These are phyloP conservation scores for Zaprionus kolodkinae DNA, from an alignment of 1,140 invertebrate genomes.

Conservation along the genomic window DNA sequence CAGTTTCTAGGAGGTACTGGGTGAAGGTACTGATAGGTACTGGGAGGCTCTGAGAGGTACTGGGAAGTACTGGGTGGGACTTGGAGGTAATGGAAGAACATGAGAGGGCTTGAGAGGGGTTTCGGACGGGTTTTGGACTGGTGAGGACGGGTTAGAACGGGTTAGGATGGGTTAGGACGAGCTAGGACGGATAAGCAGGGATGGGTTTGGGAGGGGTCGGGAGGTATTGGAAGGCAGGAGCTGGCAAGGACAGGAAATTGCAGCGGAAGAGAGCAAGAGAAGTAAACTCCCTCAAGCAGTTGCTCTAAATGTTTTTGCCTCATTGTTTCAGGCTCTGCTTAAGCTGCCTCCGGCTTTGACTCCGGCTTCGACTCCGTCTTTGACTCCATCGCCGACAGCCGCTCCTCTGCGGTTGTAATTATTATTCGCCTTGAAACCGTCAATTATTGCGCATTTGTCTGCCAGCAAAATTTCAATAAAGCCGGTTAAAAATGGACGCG, in stretches of 20 bases:
- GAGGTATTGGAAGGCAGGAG: neutral
- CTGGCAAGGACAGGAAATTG: neutral
- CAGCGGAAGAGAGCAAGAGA: neutral
- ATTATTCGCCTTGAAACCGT: conserved; percentile 7
- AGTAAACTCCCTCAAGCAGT: neutral
- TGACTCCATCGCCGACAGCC: neutral
- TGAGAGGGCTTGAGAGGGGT: too few species aligned
- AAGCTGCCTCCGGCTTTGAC: neutral
- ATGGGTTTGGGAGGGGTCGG: neutral
- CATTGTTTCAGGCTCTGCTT: neutral
- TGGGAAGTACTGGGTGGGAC: too few species aligned
- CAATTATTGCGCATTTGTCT: conserved; percentile 35
- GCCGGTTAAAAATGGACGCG: neutral
- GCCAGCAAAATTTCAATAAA: conserved; percentile 45
- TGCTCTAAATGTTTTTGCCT: neutral
- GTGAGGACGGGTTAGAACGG: too few species aligned
- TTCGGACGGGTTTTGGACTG: too few species aligned
- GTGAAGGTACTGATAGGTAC: too few species aligned
- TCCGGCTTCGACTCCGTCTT: neutral
- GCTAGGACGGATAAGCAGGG: too few species aligned
- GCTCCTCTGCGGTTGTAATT: neutral
- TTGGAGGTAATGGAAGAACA: too few species aligned
- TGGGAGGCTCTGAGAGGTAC: too few species aligned
- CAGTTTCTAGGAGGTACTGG: too few species aligned
- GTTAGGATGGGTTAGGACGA: too few species aligned